A percentile compares a stretch with the other conserved stretches of the same genome.
These are phyloP conservation scores for Smittia sp. DNA, from an alignment of 2,888 invertebrate species.

Conservation along the genomic window DNA sequence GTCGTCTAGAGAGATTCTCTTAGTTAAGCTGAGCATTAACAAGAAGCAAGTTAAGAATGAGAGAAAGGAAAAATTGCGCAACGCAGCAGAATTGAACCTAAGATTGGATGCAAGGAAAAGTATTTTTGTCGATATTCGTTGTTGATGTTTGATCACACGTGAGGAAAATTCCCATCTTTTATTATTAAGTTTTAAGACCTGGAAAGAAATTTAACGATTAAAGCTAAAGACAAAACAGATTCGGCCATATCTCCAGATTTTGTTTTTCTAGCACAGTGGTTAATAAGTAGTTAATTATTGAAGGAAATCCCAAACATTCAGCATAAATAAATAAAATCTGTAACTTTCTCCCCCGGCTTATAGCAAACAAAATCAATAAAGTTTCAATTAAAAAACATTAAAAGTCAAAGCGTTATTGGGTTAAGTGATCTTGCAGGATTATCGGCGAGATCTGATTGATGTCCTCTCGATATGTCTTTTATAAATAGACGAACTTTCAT, in stretches of 20 bases:
- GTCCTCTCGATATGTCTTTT: too few species aligned
- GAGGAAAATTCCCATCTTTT: not conserved
- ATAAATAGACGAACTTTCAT: too few species aligned
- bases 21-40: not conserved
- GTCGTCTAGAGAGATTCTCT: not conserved
- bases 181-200: constrained; percentile 8
- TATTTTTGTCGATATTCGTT: constrained; percentile 40
- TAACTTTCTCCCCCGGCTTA: constrained; percentile 31
- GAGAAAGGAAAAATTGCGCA: constrained; percentile 14
- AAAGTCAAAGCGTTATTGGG: not conserved
- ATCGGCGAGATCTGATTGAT: too few species aligned
- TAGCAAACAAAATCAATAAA: constrained; percentile 38
- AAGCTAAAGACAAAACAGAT: not conserved
- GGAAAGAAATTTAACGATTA: not conserved
- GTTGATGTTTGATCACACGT: constrained; percentile 33
- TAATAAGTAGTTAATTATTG: constrained; percentile 35
- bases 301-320: not conserved
- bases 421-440: too few species aligned
- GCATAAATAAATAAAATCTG: constrained; percentile 9
- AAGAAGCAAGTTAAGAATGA: not conserved
- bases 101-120: constrained; percentile 31
- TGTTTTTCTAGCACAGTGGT: constrained; percentile 30
- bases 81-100: constrained; percentile 12
- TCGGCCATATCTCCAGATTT: constrained; percentile 1
- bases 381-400: constrained; percentile 37